Evolutionary conservation across 2,888 invertebrate species (phyloP).

Genomic region (Thereva nobilitata): DNA sequence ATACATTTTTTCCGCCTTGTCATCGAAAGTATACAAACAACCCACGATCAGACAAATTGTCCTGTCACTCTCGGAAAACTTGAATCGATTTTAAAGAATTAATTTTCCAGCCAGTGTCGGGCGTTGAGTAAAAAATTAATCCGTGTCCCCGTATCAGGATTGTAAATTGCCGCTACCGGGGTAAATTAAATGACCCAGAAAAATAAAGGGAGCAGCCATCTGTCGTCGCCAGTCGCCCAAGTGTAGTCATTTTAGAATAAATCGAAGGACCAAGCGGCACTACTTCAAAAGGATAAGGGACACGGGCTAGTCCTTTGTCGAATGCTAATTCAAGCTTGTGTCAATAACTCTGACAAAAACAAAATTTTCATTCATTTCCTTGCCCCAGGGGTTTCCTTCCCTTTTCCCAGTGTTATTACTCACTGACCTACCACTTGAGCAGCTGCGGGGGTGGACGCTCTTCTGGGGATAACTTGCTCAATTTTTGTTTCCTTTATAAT

Average conservation of each 20-base stretch:
- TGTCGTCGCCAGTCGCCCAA: slow-evolving; percentile 1
- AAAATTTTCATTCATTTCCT: neutral
- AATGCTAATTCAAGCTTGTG: neutral
- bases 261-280: neutral
- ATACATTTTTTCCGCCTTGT: too few species aligned
- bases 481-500: too few species aligned
- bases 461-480: too few species aligned
- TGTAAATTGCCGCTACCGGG: neutral
- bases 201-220: slow-evolving; percentile 7
- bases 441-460: too few species aligned
- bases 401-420: neutral
- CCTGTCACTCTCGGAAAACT: too few species aligned
- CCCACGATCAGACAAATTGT: too few species aligned
- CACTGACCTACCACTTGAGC: neutral
- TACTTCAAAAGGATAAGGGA: neutral
- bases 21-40: too few species aligned
- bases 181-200: slow-evolving; percentile 12
- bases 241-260: neutral
- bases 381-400: neutral
- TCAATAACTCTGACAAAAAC: slow-evolving; percentile 8
- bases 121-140: too few species aligned
- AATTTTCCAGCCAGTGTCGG: too few species aligned
- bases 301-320: neutral
- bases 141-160: too few species aligned
- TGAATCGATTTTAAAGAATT: too few species aligned